A percentile compares a stretch with the other conserved stretches of the same genome.
These are phyloP conservation scores for Lophotis ruficrista DNA, from an alignment of 2,113 vertebrate genomes.

Conservation along the genomic window DNA sequence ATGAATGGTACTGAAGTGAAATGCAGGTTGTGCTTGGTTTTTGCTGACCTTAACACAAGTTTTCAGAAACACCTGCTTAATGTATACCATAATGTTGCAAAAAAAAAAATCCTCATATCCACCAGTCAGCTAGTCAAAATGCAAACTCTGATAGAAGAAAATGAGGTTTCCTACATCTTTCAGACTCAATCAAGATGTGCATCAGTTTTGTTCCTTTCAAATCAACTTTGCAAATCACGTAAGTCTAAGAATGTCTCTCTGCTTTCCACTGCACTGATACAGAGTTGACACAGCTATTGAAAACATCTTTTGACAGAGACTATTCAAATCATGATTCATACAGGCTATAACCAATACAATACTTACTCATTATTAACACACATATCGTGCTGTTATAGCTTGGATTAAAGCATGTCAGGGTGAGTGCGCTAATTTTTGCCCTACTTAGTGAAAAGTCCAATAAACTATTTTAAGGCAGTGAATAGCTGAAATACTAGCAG, in stretches of 20 bases:
- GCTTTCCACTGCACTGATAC: neutral
- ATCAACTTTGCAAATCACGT: neutral
- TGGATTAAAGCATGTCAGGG: neutral
- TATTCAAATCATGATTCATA: neutral
- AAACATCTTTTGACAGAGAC: neutral
- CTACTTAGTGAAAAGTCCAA: neutral
- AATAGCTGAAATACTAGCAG: neutral
- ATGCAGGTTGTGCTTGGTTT: neutral
- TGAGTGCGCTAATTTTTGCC: neutral
- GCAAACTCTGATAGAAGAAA: neutral
- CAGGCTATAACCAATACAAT: neutral
- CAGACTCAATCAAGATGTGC: neutral
- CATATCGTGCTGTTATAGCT: neutral
- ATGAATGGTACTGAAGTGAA: neutral
- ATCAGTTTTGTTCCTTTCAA: neutral
- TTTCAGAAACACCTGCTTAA: neutral
- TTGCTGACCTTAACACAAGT: neutral
- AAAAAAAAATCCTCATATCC: neutral
- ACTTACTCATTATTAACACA: neutral
- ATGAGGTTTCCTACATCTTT: neutral
- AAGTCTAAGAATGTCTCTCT: neutral
- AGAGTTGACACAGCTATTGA: neutral
- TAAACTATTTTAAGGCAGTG: neutral
- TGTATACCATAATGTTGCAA: neutral
- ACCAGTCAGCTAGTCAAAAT: neutral